Evolutionary conservation across 1,140 invertebrate species (phyloP), one percentile per base, ranked within the genome.

Genomic region (Nylanderia fulva): DNA sequence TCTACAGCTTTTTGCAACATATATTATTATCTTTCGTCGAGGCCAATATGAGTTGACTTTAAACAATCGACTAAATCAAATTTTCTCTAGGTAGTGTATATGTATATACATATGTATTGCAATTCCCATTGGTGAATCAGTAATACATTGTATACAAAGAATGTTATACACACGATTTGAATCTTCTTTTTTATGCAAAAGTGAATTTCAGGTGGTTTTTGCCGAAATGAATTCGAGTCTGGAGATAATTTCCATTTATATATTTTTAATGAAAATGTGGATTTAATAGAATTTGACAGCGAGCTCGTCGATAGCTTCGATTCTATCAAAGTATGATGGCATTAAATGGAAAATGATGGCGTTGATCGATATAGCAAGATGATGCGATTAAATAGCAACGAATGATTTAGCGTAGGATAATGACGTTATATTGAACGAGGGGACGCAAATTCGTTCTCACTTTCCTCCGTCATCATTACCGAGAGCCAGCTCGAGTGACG

Each of bases 401-500:
- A 66, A 39, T 68, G 48, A 79, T 27, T n/a, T 54, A 9, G 29
- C 13, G 29, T 76, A 18, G 18, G 27, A 61, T 18, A 66, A 69
- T 33, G 21, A 45, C n/a, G 9, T 56, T 36, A 36, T 29, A 11
- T 71, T 13, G 52, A 56, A 80, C 7, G 13, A 56, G 24, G 48
- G 24, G 36, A 48, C 24, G 68, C 68, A 27, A 24, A 42, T n/a
- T 82, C 77, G 77, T 82, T 82, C 77, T 82, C 77, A 42, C 36
- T 72, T 72, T 29, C 77, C 52, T 60, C 66, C 66, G 77, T 82
- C 77, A 72, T 82, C 36, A 54, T 82, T 27, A 69, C 11, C 36
- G 64, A 71, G 66, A 82, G 52, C 42, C 54, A 71, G 66, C 52
- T 52, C 54, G 66, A 72, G 48, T 56, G 54, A 71, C 66, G 77